phyloP scores from a whole-genome alignment of 1,140 invertebrate genomes.

The Drosophila suzukii region DNA sequence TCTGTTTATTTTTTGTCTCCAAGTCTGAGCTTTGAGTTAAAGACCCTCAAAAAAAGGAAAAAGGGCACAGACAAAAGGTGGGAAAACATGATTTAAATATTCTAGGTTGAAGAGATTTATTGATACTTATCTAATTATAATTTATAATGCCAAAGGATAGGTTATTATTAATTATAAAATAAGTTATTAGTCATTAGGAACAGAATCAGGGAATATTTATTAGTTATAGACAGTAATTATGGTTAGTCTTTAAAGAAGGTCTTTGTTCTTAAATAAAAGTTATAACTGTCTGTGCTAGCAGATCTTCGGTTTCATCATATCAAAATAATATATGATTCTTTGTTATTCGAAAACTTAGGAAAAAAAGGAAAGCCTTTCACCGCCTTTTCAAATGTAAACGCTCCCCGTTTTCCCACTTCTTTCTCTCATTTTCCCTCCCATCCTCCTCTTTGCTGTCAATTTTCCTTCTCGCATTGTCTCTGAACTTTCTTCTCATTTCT shows the following conservation, averaged over 20 bases:
- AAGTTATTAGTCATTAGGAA: too few relatives aligned
- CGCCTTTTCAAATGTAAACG: slow-evolving; percentile 42
- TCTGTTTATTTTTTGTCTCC: slow-evolving; percentile 16
- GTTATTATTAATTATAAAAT: too few relatives aligned
- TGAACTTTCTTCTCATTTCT: slow-evolving; percentile 32
- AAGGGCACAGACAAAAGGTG: not conserved
- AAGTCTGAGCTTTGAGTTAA: not conserved
- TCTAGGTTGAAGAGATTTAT: not conserved
- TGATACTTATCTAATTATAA: too few relatives aligned
- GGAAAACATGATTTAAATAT: not conserved
- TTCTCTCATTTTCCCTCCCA: not conserved
- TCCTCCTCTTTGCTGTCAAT: not conserved
- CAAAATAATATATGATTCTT: not conserved
- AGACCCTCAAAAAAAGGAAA: not conserved
- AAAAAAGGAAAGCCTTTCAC: slow-evolving; percentile 30
- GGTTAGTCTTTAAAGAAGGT: not conserved
- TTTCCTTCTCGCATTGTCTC: slow-evolving; percentile 32
- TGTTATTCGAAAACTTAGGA: slow-evolving; percentile 2
- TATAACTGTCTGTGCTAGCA: too few relatives aligned
- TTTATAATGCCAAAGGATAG: too few relatives aligned
- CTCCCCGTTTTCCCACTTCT: slow-evolving; percentile 1
- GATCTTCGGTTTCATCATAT: not conserved
- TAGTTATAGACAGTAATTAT: not conserved
- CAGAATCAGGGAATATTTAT: not conserved
- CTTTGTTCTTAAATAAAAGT: not conserved